These are phyloP conservation scores for Thymallus thymallus DNA, from an alignment of 2,113 vertebrate genomes.

Conservation along the genomic window DNA sequence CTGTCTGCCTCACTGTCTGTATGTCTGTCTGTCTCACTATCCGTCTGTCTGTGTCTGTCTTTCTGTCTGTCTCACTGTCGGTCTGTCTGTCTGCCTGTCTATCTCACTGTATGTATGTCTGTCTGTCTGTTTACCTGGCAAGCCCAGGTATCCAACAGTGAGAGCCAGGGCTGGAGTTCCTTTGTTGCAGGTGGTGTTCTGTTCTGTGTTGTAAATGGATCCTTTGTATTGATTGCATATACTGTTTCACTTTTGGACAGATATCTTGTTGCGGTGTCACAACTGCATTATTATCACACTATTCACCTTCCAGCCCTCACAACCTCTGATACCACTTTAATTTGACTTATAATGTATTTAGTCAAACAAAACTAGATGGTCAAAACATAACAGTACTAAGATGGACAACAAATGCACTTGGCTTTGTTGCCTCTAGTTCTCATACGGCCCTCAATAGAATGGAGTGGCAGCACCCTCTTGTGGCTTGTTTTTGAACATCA, in stretches of 20 bases:
- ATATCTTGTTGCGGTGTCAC: too few relatives aligned
- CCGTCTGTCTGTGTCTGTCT: too few relatives aligned
- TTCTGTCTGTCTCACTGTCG: background rate
- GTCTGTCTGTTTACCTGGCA: background rate
- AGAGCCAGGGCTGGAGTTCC: background rate
- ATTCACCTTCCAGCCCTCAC: too few relatives aligned
- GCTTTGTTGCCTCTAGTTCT: background rate
- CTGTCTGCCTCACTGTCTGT: background rate
- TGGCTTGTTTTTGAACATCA: slow-evolving; percentile 17
- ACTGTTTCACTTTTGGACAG: too few relatives aligned
- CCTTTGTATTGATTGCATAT: background rate
- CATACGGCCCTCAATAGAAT: background rate
- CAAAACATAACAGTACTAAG: too few relatives aligned
- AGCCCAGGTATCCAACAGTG: background rate
- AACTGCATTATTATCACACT: too few relatives aligned
- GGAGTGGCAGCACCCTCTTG: slow-evolving; percentile 40
- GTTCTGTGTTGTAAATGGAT: background rate
- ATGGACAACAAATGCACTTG: background rate
- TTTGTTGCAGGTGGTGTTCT: background rate
- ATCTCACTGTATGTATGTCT: background rate
- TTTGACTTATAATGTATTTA: background rate
- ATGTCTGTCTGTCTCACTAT: too few relatives aligned
- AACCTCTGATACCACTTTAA: background rate
- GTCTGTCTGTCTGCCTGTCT: too few relatives aligned
- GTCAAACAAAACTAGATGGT: background rate